Evolutionary conservation across 1,140 invertebrate species (phyloP).

Genomic region (Penaeus chinensis): DNA sequence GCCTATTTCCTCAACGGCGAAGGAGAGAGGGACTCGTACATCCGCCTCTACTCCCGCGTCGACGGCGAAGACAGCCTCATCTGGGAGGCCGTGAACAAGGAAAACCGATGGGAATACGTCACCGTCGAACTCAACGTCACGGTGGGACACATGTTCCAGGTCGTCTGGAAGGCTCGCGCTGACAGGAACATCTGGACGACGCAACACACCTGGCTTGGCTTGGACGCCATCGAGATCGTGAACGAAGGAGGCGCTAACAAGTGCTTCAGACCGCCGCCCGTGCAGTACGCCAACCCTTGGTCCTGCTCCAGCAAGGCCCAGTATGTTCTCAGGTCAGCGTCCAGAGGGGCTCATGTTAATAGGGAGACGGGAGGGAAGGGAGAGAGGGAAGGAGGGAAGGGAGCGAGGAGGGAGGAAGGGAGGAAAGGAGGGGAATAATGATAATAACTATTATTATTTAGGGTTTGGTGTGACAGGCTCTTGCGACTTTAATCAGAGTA

Average conservation of each 20-base stretch:
- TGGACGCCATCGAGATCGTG: constrained; percentile 1
- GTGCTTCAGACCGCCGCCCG: constrained; percentile 12
- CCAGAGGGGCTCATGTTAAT: too few species aligned
- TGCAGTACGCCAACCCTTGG: constrained; percentile 18
- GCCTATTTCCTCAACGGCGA: constrained; percentile 13
- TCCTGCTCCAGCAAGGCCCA: background rate
- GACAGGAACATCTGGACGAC: background rate
- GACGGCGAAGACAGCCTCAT: background rate
- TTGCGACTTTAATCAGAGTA: too few species aligned
- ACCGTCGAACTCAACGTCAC: background rate
- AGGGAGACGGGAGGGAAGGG: too few species aligned
- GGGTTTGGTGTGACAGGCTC: too few species aligned
- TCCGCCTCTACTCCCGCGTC: background rate
- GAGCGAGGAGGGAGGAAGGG: too few species aligned
- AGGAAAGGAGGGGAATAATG: too few species aligned
- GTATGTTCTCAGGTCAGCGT: too few species aligned
- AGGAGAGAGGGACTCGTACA: background rate
- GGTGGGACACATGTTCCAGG: background rate
- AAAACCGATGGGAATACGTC: background rate
- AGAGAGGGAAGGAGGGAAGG: too few species aligned
- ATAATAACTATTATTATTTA: too few species aligned
- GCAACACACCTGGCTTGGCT: background rate
- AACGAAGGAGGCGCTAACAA: background rate
- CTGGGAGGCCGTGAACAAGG: background rate
- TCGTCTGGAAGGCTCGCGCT: background rate